These are phyloP conservation scores for Eristalinus sepulchralis DNA, from an alignment of 2,888 invertebrate species.

Conservation along the genomic window DNA sequence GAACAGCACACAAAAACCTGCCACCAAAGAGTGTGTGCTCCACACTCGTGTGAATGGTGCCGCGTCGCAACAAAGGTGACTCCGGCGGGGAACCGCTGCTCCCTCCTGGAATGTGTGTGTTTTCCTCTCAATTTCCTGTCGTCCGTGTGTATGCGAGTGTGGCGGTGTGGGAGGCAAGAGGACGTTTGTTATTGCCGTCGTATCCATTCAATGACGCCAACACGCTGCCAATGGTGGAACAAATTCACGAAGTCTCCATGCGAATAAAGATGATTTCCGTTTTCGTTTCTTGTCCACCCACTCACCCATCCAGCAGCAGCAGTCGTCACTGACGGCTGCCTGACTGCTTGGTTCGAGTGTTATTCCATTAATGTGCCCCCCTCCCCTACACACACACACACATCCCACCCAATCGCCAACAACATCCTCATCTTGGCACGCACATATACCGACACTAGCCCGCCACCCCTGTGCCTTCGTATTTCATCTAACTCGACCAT, in stretches of 20 bases:
- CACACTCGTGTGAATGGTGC: conserved; percentile 13
- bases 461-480: conserved; percentile 28
- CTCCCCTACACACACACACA: too few relatives aligned
- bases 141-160: neutral
- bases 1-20: neutral
- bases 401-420: conserved; percentile 31
- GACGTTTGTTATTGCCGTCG: conserved; percentile 65
- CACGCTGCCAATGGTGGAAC: conserved; percentile 46
- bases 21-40: conserved; percentile 8
- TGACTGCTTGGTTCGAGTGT: conserved; percentile 42
- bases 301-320: neutral
- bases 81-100: conserved; percentile 7
- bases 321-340: neutral
- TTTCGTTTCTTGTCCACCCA: neutral
- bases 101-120: neutral
- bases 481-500: conserved; percentile 70
- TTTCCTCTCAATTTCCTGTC: conserved; percentile 46
- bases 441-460: conserved; percentile 2
- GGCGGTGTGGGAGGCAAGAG: conserved; percentile 20
- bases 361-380: conserved; percentile 50
- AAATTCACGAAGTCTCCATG: conserved; percentile 65
- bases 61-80: neutral
- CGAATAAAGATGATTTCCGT: conserved; percentile 63
- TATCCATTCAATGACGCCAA: conserved; percentile 67
- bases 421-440: conserved; percentile 34